These are phyloP conservation scores for Polyergus mexicanus DNA, from an alignment of 1,140 invertebrate genomes.

Conservation along the genomic window DNA sequence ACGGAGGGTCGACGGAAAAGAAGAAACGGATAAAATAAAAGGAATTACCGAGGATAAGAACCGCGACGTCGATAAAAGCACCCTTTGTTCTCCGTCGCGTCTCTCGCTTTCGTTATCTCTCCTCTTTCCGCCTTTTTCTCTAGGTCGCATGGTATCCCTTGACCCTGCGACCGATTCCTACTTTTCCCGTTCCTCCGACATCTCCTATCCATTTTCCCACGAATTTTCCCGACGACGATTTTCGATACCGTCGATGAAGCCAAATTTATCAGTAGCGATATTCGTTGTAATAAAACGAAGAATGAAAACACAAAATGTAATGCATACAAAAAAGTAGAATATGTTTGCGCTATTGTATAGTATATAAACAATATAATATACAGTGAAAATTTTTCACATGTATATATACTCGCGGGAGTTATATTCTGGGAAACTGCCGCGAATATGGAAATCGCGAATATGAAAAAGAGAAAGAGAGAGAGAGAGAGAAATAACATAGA, in stretches of 20 bases:
- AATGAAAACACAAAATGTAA: neutral
- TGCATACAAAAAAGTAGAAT: slow-evolving; percentile 25
- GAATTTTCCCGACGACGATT: slow-evolving; percentile 11
- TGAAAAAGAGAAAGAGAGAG: neutral
- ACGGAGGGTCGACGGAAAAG: slow-evolving; percentile 17
- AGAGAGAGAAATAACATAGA: neutral
- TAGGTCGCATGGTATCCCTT: slow-evolving; percentile 35
- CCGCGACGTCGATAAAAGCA: slow-evolving; percentile 80
- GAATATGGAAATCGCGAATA: slow-evolving; percentile 25
- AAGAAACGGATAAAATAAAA: slow-evolving; percentile 78
- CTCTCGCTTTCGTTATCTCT: slow-evolving; percentile 56
- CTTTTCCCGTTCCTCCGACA: slow-evolving; percentile 24
- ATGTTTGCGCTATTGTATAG: slow-evolving; percentile 16
- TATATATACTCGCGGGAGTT: neutral
- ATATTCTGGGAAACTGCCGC: slow-evolving; percentile 14
- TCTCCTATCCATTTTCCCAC: slow-evolving; percentile 48
- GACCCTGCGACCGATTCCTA: slow-evolving; percentile 37
- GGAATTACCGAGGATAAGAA: slow-evolving; percentile 77
- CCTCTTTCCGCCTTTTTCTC: slow-evolving; percentile 1
- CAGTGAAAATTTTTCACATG: neutral
- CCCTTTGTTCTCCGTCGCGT: slow-evolving; percentile 73
- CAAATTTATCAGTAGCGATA: neutral
- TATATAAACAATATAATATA: slow-evolving; percentile 32
- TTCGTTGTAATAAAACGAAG: slow-evolving; percentile 15
- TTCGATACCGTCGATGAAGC: slow-evolving; percentile 24